Base-by-base conservation (phyloP, 1,140 invertebrate species). In the Drosophila leontia region DNA sequence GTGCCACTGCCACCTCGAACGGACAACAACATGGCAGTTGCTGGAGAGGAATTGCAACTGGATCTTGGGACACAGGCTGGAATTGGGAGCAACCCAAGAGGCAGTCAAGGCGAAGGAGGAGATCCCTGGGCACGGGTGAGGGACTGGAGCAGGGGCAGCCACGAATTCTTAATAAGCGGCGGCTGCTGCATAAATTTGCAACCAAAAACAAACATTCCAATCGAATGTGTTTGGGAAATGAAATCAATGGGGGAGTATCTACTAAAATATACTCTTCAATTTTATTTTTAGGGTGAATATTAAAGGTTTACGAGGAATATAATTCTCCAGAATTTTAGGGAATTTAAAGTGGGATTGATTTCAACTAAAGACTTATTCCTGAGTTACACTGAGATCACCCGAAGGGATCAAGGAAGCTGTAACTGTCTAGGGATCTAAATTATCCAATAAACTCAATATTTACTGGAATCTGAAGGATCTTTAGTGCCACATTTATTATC, bases 141-240 rank as follows among this genome's bases (percentile, higher is more conserved):
- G 17, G n/a, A 37, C 7, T 60, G 68, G 11, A 51, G 48, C 56
- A 45, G 39, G 47, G 47, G 42, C 26, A 29, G 26, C 74, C 83
- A 83, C 71, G 83, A 44, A 86, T 83, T 75, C 77, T 88, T 87
- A 87, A 87, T 87, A 87, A 88, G 84, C 64, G 62, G 65, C 80
- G 84, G 64, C 85, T 88, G 84, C 84, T 88, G 84, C 84, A 88
- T 88, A 88, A 88, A 88, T 88, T 88, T 88, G 58, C 69, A 64
- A 69, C 45, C 57, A 67, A 83, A 86, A 80, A 88, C 61, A 67
- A 65, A 63, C 48, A 77, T 61, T 51, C 57, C 55, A 65, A 58
- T 53, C 13, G 35, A 75, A 50, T 76, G 51, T 48, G 47, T 53
- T 65, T 19, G 23, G 11, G 3, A 15, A 15, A 35, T 13, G 2